phyloP scores from a whole-genome alignment of 2,113 vertebrate species.

The Prunella himalayana region DNA sequence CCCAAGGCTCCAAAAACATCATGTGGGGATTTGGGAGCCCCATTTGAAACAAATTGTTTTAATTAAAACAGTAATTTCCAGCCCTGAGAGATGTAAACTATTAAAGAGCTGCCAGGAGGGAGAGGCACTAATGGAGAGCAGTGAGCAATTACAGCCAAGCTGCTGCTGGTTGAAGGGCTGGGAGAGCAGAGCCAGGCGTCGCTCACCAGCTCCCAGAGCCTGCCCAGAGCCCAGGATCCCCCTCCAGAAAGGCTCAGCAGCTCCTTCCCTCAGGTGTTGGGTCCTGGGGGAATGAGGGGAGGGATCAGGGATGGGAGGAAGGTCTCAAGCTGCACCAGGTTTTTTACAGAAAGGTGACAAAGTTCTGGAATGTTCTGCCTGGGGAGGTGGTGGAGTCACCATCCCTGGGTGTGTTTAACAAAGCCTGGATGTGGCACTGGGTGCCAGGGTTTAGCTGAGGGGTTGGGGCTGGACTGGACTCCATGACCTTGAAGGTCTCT shows the following conservation, averaged over 20 bases:
- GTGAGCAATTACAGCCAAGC: slow-evolving; percentile 47
- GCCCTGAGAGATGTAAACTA: slow-evolving; percentile 59
- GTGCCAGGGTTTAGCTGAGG: too few relatives aligned
- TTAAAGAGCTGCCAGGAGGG: slow-evolving; percentile 62
- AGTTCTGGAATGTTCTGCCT: too few relatives aligned
- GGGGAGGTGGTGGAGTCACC: too few relatives aligned
- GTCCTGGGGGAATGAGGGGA: background rate
- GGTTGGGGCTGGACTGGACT: too few relatives aligned
- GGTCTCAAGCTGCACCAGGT: too few relatives aligned
- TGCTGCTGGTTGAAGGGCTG: background rate
- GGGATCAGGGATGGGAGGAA: background rate
- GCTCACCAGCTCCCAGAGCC: background rate
- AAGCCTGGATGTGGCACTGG: too few relatives aligned
- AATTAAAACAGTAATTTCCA: slow-evolving; percentile 68
- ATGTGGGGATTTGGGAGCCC: slow-evolving; percentile 22
- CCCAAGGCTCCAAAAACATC: slow-evolving; percentile 41
- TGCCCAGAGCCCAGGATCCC: background rate
- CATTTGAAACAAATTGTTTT: slow-evolving; percentile 68
- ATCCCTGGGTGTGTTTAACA: too few relatives aligned
- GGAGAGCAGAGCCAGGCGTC: background rate
- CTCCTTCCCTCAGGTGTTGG: background rate
- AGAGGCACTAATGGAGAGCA: slow-evolving; percentile 54
- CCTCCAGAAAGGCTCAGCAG: background rate
- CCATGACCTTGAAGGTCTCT: too few relatives aligned
- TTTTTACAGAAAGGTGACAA: too few relatives aligned